Percentiles rank a stretch among this genome's conserved stretches.
These are phyloP conservation scores for Orcinus orca DNA, from an alignment of 2,113 vertebrate genomes.

Conservation along the genomic window DNA sequence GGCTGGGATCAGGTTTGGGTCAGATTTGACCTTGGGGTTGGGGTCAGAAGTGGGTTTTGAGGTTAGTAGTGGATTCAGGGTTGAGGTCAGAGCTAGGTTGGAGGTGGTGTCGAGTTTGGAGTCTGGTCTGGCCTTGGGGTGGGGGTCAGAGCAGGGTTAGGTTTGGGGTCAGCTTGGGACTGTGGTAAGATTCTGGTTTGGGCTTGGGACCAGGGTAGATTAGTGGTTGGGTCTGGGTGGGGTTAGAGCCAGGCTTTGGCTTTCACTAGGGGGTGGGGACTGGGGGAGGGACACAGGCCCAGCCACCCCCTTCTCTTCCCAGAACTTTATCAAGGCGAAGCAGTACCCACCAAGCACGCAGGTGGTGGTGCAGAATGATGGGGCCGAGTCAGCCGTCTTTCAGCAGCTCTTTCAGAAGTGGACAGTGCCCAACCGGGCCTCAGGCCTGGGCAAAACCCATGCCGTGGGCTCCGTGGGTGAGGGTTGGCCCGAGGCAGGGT, in stretches of 20 bases:
- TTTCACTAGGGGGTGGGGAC: neutral
- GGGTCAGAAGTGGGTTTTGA: neutral
- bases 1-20: neutral
- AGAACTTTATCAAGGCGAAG: constrained; percentile 93
- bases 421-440: constrained; percentile 82
- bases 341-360: constrained; percentile 85
- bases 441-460: constrained; percentile 85
- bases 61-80: neutral
- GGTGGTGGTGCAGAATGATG: constrained; percentile 87
- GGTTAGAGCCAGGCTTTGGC: neutral
- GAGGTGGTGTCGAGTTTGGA: neutral
- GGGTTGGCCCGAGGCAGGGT: neutral
- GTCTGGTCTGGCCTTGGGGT: neutral
- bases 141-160: neutral
- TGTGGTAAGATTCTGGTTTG: neutral
- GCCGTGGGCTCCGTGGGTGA: constrained; percentile 87
- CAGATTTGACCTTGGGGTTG: neutral
- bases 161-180: neutral
- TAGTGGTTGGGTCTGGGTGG: neutral
- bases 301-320: neutral
- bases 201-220: neutral
- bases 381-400: constrained; percentile 87
- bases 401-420: constrained; percentile 93
- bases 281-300: neutral
- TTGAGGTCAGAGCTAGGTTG: neutral